phyloP scores from a whole-genome alignment of 2,113 vertebrate genomes.

The Coturnix japonica region DNA sequence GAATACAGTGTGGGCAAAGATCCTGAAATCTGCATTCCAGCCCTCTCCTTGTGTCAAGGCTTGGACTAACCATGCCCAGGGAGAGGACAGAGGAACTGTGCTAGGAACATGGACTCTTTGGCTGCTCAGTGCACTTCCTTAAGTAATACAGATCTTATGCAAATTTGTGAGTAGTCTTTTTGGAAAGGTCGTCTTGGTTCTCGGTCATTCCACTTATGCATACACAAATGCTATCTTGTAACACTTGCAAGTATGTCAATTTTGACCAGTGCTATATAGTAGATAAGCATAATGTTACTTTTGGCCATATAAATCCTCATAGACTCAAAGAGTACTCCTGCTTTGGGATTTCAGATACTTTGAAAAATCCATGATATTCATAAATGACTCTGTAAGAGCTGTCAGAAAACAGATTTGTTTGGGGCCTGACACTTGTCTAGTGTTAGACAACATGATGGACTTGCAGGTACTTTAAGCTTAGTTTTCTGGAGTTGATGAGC shows the following conservation, averaged over 20 bases:
- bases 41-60: background rate
- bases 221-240: background rate
- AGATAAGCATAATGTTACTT: background rate
- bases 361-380: background rate
- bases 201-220: background rate
- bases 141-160: background rate
- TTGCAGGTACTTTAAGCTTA: background rate
- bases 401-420: background rate
- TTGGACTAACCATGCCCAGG: background rate
- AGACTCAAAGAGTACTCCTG: background rate
- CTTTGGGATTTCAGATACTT: background rate
- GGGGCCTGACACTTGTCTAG: background rate
- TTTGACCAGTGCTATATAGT: background rate
- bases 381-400: background rate
- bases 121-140: background rate
- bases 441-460: background rate
- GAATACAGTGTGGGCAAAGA: background rate
- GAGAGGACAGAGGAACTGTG: background rate
- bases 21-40: background rate
- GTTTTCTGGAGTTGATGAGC: background rate
- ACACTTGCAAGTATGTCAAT: background rate
- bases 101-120: background rate
- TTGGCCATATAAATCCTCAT: background rate
- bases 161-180: background rate
- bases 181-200: constrained; percentile 10